A percentile compares a stretch with the other conserved stretches of the same genome.
These are phyloP conservation scores for Monodelphis domestica DNA, from an alignment of 2,797 vertebrate genomes.

Conservation along the genomic window DNA sequence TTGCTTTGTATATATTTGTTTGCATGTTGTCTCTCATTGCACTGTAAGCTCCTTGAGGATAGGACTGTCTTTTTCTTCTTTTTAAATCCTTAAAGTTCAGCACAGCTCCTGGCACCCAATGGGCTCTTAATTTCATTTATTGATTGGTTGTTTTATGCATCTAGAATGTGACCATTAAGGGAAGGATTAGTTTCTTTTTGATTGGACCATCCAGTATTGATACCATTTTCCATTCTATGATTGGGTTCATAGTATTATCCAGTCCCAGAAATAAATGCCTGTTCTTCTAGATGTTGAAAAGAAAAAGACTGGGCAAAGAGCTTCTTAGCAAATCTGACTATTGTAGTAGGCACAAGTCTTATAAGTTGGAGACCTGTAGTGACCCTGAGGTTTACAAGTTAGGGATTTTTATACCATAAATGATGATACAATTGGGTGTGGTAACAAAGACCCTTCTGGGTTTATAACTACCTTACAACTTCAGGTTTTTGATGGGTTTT, in stretches of 20 bases:
- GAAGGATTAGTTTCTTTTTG: neutral
- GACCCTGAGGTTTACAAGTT: too few relatives aligned
- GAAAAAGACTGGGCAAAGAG: too few relatives aligned
- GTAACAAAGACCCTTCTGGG: too few relatives aligned
- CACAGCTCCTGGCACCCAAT: neutral
- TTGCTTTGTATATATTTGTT: neutral
- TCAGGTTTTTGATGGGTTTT: too few relatives aligned
- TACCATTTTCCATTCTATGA: neutral
- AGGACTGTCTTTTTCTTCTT: neutral
- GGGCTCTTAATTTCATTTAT: neutral
- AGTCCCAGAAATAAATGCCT: neutral
- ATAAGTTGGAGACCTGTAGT: too few relatives aligned
- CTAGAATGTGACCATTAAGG: neutral
- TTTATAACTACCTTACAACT: too few relatives aligned
- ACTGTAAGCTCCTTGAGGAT: neutral
- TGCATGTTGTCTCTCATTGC: neutral
- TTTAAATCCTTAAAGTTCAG: neutral
- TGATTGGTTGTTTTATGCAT: neutral
- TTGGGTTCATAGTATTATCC: neutral
- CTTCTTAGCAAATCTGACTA: too few relatives aligned
- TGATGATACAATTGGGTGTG: too few relatives aligned
- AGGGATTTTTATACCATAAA: too few relatives aligned
- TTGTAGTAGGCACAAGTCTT: too few relatives aligned
- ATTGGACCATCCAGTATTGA: neutral
- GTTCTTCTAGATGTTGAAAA: too few relatives aligned